Base-by-base conservation (phyloP, 2,797 vertebrate species). In the Decapterus maruadsi region DNA sequence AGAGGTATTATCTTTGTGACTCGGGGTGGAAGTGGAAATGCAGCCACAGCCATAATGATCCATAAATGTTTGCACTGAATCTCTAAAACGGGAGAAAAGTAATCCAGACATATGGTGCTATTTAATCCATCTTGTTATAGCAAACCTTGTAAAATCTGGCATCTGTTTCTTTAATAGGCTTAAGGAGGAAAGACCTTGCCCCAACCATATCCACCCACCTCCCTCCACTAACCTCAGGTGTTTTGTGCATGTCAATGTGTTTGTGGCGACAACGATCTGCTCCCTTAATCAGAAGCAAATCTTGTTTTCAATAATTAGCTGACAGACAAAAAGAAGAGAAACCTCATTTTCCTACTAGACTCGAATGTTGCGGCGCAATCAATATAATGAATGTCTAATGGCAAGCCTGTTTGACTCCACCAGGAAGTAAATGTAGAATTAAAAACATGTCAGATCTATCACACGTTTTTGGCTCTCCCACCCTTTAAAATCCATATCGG, bases 251-350 rank as follows among this genome's bases (percentile, higher is more conserved):
- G 88, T 91, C 86, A 79, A 80, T 85, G 86, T 87, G 85, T 86
- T 86, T 90, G 82, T 75, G 68, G 85, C 56, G 64, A 80, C 86
- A 94, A 91, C 71, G 75, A 92, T 90, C 89, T 57, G 72, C 85
- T 82, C 63, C 81, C 82, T 90, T 94, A 94, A 95, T 94, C 92
- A 94, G 83, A 87, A 64, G 78, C 80, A 93, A 94, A 94, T 94
- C 92, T 94, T 85, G 73, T 94, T 95, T 94, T 94, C 90, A 89
- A 94, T 94, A 94, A 95, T 95, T 94, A 94, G 88, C 91, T 83
- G 90, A 87, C 87, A 84, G 81, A 90, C 85, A 85, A 93, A 92
- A 91, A 90, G 79, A 77, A 87, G 80, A 84, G 88, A 87, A 90
- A 90, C 84, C 85, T 92, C 38, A 87, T 94, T 94, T 92, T 91